Evolutionary conservation across 2,113 vertebrate species (phyloP).

Genomic region (Entelurus aequoreus): DNA sequence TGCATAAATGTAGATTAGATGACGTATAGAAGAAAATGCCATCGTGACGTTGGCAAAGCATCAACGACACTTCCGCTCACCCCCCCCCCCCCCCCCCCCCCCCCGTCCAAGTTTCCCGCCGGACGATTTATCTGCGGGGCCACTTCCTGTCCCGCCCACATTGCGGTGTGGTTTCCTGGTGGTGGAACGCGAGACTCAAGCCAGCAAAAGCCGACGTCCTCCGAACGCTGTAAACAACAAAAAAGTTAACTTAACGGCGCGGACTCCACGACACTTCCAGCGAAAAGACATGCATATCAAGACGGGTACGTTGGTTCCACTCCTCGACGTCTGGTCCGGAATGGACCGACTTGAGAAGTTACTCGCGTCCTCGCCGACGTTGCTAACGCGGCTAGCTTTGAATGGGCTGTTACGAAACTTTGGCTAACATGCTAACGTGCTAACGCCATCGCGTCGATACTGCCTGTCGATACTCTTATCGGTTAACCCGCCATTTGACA

Average conservation of each 20-base stretch:
- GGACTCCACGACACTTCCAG: constrained; percentile 18
- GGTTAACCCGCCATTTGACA: neutral
- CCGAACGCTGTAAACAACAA: constrained; percentile 43
- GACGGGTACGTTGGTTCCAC: constrained; percentile 55
- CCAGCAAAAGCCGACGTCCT: constrained; percentile 30
- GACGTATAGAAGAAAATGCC: too few relatives aligned
- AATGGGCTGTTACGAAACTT: constrained; percentile 71
- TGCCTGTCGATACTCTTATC: neutral
- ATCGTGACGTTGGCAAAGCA: too few relatives aligned
- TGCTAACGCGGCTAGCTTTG: constrained; percentile 49
- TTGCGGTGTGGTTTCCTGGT: constrained; percentile 64
- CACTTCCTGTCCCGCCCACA: constrained; percentile 62
- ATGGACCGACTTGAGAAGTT: neutral
- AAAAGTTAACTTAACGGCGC: constrained; percentile 58
- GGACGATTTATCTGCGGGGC: constrained; percentile 40
- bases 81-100: constrained; percentile 13
- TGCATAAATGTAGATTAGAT: too few relatives aligned
- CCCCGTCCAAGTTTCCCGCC: constrained; percentile 54
- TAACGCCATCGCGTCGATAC: neutral
- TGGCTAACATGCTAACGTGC: constrained; percentile 32
- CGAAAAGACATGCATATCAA: constrained; percentile 74
- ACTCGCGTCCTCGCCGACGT: constrained; percentile 9
- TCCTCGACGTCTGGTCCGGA: neutral
- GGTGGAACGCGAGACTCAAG: constrained; percentile 34
- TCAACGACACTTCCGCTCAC: too few relatives aligned